Base-by-base conservation (phyloP, 2,888 invertebrate species). In the Hylaea fasciaria region DNA sequence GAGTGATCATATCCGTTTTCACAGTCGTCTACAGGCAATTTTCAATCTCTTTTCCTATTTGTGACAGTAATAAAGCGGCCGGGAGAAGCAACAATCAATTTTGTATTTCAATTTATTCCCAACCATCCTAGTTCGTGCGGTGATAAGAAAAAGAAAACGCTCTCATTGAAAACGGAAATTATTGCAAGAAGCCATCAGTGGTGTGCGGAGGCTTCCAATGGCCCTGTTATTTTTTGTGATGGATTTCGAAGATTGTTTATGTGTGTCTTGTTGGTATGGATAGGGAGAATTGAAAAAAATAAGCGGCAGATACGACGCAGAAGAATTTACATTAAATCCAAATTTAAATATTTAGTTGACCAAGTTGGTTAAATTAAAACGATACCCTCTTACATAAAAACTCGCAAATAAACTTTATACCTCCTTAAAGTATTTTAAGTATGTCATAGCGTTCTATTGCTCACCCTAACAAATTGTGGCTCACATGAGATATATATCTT, bases 61-160 rank as follows among this genome's bases (percentile, higher is more conserved):
- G 88, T 89, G 89, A 86, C 91, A 89, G 91, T 91, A 92, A 92
- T 92, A 92, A 92, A 91, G 85, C 88, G 85, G 76, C 88, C 87
- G 89, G n/a, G 87, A 85, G 89, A 89, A 87, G 90, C 92, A 92
- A 92, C 92, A 92, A 92, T 92, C 92, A 91, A 92, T 92, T 93
- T 92, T 90, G 91, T 92, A 91, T 92, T 92, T 91, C 92, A 90
- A 92, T 92, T 91, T 91, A 91, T 91, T 91, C 89, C 90, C 87
- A 87, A 86, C 89, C 91, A 88, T 89, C 91, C 84, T 90, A 91
- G 92, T 92, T 91, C 86, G 89, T 87, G 85, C 85, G 89, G 77
- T 88, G 91, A 91, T 91, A 92, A 91, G 91, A 91, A 91, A 91
- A 91, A 91, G 87, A 89, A 89, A 91, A 85, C 83, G 85, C 87